Base-by-base conservation (phyloP, 2,888 invertebrate species). In the Euplagia quadripunctaria region DNA sequence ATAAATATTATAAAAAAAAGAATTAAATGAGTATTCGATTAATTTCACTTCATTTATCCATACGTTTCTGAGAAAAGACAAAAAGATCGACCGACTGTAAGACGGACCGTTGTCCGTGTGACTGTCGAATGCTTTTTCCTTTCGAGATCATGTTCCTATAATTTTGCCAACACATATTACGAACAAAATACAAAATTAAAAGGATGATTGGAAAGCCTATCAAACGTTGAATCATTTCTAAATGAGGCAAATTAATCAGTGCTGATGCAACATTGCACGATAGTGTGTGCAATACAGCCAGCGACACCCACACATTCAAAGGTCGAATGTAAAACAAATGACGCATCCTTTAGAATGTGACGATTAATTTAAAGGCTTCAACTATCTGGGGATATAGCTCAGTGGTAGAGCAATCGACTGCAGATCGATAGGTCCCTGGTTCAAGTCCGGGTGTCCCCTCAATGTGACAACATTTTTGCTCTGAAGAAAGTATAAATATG, bases 381-480 rank as follows among this genome's bases (percentile, higher is more conserved):
- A 2, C 17, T 52, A 68, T 68, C 41, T n/a, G 93, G 93, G 93
- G 92, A 92, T 93, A 93, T 93, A 93, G 93, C 93, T 93, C 93
- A 93, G 93, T 93, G 94, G 94, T 84, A 94, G 95, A 95, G 95
- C 95, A 95, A 93, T 95, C 94, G 94, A 94, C 95, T 95, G 95
- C 94, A 95, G 94, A 94, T 95, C 95, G 94, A 94, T 94, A 94
- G 95, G 95, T 84, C 94, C 92, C 94, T 90, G 94, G 94, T 94
- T 94, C 94, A 94, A 94, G 90, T 92, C 94, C 94, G 94, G 93
- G 94, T 93, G 94, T 94, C 93, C 94, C 94, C 94, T 93, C 12
- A 61, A 5, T 20, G n/a, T 52, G 6, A 1, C 1, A 41, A 20
- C 0, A 17, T 12, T 58, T 74, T 70, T 68, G 42, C 6, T 14